Evolutionary conservation across 30 jellyfish, hydroid and myxozoan genomes (phyloP).

Genomic region (Aurelia sp.): DNA sequence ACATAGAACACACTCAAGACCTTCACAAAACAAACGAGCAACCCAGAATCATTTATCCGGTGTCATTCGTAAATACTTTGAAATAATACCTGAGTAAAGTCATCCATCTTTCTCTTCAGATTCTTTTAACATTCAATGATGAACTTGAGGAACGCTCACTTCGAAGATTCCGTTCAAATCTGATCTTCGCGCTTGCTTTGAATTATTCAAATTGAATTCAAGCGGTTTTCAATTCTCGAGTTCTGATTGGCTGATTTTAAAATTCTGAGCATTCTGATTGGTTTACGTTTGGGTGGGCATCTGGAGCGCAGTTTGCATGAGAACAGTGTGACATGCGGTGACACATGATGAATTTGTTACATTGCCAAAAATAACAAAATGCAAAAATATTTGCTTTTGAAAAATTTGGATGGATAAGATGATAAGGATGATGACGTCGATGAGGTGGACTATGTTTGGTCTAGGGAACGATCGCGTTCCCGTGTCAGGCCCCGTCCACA

Average conservation of each 20-base stretch:
- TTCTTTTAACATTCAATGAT: not conserved
- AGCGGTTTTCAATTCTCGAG: slow-evolving; percentile 42
- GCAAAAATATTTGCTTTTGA: too few relatives aligned
- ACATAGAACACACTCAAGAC: too few relatives aligned
- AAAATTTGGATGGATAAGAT: too few relatives aligned
- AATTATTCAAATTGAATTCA: slow-evolving; percentile 37
- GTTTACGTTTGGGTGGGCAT: slow-evolving; percentile 33
- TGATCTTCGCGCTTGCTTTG: not conserved
- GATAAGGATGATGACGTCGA: too few relatives aligned
- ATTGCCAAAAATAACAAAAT: too few relatives aligned
- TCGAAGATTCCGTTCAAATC: not conserved
- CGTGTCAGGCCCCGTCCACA: too few relatives aligned
- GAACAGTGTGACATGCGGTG: not conserved
- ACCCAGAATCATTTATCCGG: too few relatives aligned
- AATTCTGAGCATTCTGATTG: slow-evolving; percentile 30
- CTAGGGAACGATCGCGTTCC: too few relatives aligned
- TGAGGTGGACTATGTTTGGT: too few relatives aligned
- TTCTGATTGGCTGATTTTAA: slow-evolving; percentile 34
- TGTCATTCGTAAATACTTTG: not conserved
- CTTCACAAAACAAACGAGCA: too few relatives aligned
- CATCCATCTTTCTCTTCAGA: slow-evolving; percentile 34
- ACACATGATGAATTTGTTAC: not conserved
- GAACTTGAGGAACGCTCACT: not conserved
- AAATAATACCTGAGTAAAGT: slow-evolving; percentile 59
- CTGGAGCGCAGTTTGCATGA: slow-evolving; percentile 26